Percentiles rank a stretch among this genome's conserved stretches.
phyloP scores from a whole-genome alignment of 2,888 invertebrate species.

The Siphonodentalium dalli region DNA sequence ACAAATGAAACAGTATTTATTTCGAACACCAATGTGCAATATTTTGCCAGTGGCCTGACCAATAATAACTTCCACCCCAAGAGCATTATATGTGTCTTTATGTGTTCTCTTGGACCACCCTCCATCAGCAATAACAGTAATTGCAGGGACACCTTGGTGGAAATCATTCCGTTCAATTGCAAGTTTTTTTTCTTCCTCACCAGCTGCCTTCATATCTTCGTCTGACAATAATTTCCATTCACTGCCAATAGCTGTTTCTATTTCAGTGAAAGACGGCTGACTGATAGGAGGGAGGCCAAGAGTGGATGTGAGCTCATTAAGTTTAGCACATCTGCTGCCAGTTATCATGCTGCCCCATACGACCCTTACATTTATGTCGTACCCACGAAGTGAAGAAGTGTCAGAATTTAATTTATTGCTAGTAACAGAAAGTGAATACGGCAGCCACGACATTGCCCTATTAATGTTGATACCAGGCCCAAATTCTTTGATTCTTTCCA shows the following conservation, averaged over 20 bases:
- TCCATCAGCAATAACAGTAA: constrained; percentile 21
- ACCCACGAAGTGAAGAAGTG: no score
- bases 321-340: constrained; percentile 5
- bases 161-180: constrained; percentile 10
- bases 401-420: no score
- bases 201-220: constrained; percentile 17
- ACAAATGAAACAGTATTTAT: constrained; percentile 19
- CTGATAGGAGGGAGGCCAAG: constrained; percentile 9
- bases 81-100: constrained; percentile 23
- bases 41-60: constrained; percentile 12
- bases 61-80: constrained; percentile 19
- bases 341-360: constrained; percentile 11
- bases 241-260: constrained; percentile 9
- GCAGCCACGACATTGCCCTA: not conserved
- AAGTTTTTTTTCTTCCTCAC: constrained; percentile 12
- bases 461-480: no score
- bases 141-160: constrained; percentile 17
- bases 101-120: constrained; percentile 21
- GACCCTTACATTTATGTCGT: constrained; percentile 12
- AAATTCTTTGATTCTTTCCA: no score
- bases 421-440: not conserved
- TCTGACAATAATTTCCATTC: constrained; percentile 10
- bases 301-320: constrained; percentile 9
- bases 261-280: constrained; percentile 3
- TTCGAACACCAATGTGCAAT: constrained; percentile 14